phyloP scores from a whole-genome alignment of 2,888 invertebrate genomes.

The Megamerina dolium region DNA sequence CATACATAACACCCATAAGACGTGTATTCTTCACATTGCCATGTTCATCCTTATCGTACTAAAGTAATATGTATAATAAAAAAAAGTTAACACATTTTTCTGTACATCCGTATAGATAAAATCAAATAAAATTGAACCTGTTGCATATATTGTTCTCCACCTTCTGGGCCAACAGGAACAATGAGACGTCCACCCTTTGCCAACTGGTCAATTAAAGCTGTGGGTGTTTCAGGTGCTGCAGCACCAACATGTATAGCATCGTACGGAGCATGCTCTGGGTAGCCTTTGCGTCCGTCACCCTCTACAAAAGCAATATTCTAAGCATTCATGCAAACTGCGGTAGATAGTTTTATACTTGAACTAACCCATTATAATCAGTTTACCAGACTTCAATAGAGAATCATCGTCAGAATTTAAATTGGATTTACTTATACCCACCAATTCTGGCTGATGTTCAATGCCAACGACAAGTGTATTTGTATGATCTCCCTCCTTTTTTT shows the following conservation, averaged over 20 bases:
- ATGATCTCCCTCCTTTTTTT: constrained; percentile 49
- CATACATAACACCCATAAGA: constrained; percentile 94
- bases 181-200: constrained; percentile 74
- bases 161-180: constrained; percentile 83
- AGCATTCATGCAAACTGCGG: not conserved
- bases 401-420: constrained; percentile 74
- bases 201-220: constrained; percentile 56
- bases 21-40: constrained; percentile 70
- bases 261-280: constrained; percentile 68
- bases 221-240: constrained; percentile 72
- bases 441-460: constrained; percentile 83
- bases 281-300: constrained; percentile 87
- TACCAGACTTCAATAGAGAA: constrained; percentile 60
- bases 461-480: constrained; percentile 63
- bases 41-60: constrained; percentile 82
- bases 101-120: not conserved
- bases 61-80: constrained; percentile 23
- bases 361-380: constrained; percentile 66
- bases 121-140: constrained; percentile 53
- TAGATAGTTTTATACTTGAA: constrained; percentile 4
- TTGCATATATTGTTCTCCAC: constrained; percentile 79
- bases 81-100: not conserved
- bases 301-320: constrained; percentile 50
- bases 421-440: constrained; percentile 65
- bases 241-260: constrained; percentile 93